Percentiles rank a stretch among this genome's conserved stretches.
These are phyloP conservation scores for Orius insidiosus DNA, from an alignment of 1,140 invertebrate genomes.

Conservation along the genomic window DNA sequence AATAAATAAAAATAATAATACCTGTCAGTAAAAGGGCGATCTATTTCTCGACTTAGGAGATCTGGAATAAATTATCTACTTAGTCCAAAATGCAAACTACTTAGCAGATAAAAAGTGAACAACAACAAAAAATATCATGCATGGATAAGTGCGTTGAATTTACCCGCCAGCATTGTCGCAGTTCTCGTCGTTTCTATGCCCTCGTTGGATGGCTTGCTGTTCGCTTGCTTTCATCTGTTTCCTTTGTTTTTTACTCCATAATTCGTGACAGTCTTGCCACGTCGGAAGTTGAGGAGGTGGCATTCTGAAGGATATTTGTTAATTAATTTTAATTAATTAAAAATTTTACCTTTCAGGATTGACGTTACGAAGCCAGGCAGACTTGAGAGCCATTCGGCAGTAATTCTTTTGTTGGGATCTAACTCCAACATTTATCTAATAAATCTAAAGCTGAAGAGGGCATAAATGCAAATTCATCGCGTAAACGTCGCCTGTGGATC, in stretches of 20 bases:
- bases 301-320: constrained; percentile 51
- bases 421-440: constrained; percentile 91
- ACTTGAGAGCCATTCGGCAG: constrained; percentile 88
- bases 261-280: constrained; percentile 97
- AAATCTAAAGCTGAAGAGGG: constrained; percentile 77
- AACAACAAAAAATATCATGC: constrained; percentile 4
- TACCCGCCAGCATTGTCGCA: not conserved
- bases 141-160: not conserved
- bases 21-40: constrained; percentile 17
- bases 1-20: constrained; percentile 14
- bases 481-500: constrained; percentile 64
- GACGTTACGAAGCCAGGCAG: constrained; percentile 84
- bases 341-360: constrained; percentile 70
- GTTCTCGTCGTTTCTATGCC: not conserved
- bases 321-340: constrained; percentile 5
- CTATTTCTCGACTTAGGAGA: constrained; percentile 15
- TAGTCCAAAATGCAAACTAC: constrained; percentile 2
- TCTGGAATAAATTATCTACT: constrained; percentile 19
- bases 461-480: constrained; percentile 88
- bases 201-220: constrained; percentile 26
- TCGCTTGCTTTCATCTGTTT: constrained; percentile 47
- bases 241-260: constrained; percentile 91
- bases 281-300: constrained; percentile 67
- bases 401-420: constrained; percentile 84
- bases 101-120: constrained; percentile 7